phyloP scores from a whole-genome alignment of 92 coral and sea anemone genomes.

The Epizoanthus illoricatus region DNA sequence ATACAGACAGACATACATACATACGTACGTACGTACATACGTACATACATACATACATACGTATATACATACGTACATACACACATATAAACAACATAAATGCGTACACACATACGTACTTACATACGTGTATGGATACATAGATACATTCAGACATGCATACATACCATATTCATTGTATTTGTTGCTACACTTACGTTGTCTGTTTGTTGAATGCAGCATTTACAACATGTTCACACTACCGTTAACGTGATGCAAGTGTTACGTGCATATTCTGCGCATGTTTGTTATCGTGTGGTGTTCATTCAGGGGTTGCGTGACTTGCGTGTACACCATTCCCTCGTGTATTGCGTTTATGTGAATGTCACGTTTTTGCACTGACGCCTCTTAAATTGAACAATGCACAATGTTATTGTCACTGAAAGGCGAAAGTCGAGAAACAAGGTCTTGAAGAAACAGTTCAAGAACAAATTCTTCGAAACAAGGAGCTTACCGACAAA shows the following conservation, averaged over 20 bases:
- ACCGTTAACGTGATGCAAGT: too few relatives aligned
- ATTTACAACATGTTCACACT: too few relatives aligned
- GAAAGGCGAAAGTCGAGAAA: conserved; percentile 47
- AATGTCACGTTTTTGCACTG: not conserved
- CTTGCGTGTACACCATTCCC: not conserved
- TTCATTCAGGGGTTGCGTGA: not conserved
- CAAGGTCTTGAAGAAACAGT: conserved; percentile 52
- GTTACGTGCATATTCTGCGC: too few relatives aligned
- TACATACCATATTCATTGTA: not conserved
- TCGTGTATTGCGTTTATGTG: too few relatives aligned
- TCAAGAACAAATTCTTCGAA: conserved; percentile 52
- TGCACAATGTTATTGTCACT: conserved; percentile 8
- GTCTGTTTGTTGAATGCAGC: too few relatives aligned
- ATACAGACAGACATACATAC: not conserved
- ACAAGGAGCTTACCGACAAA: conserved; percentile 31
- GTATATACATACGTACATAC: not conserved
- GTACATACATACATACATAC: not conserved
- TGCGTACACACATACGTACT: not conserved
- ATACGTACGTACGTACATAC: not conserved
- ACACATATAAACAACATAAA: not conserved
- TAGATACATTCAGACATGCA: not conserved
- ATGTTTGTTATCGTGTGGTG: too few relatives aligned
- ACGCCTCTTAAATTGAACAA: not conserved
- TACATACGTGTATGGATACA: too few relatives aligned
- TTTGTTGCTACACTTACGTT: too few relatives aligned